Conservation (phyloP, 2,888 invertebrate species). For the Thecophora atra region DNA sequence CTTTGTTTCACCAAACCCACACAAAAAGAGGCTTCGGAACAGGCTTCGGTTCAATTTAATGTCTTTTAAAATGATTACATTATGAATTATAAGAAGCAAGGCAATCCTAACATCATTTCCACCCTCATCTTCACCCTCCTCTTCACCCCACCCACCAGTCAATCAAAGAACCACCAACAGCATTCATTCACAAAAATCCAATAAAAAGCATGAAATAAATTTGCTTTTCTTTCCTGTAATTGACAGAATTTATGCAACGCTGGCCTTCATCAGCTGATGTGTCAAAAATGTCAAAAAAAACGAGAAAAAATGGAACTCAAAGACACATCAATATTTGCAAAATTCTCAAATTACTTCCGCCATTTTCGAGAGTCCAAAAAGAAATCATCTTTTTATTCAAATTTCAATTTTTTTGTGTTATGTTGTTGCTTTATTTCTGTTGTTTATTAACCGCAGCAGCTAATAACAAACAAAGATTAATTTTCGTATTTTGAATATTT, state of each 20-base stretch:
- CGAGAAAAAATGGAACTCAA: neutral
- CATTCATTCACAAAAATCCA: neutral
- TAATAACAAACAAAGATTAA: too few species aligned
- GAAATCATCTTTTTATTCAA: neutral
- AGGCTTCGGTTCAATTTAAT: conserved; percentile 17
- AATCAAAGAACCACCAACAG: neutral
- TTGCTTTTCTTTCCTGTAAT: neutral
- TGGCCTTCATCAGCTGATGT: conserved; percentile 18
- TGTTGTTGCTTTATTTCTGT: neutral
- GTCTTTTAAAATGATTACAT: conserved; percentile 31
- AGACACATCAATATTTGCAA: conserved; percentile 7
- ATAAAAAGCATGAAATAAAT: neutral
- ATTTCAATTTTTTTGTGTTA: neutral
- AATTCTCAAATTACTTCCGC: conserved; percentile 23
- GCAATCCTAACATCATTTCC: conserved; percentile 13
- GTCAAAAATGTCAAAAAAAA: conserved; percentile 25
- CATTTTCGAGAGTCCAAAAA: neutral
- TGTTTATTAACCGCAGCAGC: neutral
- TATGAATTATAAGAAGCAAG: neutral
- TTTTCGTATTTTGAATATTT: neutral
- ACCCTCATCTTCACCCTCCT: neutral
- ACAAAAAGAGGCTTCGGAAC: neutral
- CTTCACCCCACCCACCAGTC: neutral
- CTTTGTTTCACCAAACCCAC: neutral
- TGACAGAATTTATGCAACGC: neutral